Conservation (phyloP, 2,888 invertebrate species). For the Allolobophora icterica region DNA sequence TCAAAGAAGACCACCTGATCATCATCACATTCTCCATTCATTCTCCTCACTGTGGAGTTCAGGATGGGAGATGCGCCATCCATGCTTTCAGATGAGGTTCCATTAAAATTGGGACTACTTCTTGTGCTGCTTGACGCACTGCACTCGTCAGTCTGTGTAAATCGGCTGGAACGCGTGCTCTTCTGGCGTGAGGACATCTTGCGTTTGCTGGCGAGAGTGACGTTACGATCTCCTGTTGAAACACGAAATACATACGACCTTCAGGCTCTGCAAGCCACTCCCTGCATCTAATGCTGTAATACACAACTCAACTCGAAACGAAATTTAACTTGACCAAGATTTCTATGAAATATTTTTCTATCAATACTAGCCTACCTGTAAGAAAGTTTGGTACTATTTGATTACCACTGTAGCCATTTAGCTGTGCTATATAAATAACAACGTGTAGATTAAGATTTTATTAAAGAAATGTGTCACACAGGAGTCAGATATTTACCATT, state of each 20-base stretch:
- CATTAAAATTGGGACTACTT: constrained; percentile 37
- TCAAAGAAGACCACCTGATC: background rate
- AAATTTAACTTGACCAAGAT: background rate
- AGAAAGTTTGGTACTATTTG: too few relatives aligned
- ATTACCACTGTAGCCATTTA: too few relatives aligned
- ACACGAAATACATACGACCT: background rate
- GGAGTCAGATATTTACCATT: background rate
- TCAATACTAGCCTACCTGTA: too few relatives aligned
- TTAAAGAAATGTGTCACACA: background rate
- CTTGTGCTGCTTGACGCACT: constrained; percentile 34
- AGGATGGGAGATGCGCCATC: background rate
- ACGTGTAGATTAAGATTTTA: background rate
- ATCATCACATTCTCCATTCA: background rate
- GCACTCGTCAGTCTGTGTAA: constrained; percentile 56
- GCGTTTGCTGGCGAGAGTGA: constrained; percentile 59
- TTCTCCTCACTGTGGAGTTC: background rate
- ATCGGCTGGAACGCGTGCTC: constrained; percentile 52
- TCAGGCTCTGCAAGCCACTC: background rate
- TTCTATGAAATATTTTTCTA: background rate
- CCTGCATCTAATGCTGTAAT: background rate
- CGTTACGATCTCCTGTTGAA: constrained; percentile 48
- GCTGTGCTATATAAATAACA: background rate
- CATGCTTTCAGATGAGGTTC: constrained; percentile 18
- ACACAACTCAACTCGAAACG: background rate
- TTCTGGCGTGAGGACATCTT: constrained; percentile 61